Evolutionary conservation across 1,140 invertebrate genomes (phyloP).

Genomic region (Drosophila bocki): DNA sequence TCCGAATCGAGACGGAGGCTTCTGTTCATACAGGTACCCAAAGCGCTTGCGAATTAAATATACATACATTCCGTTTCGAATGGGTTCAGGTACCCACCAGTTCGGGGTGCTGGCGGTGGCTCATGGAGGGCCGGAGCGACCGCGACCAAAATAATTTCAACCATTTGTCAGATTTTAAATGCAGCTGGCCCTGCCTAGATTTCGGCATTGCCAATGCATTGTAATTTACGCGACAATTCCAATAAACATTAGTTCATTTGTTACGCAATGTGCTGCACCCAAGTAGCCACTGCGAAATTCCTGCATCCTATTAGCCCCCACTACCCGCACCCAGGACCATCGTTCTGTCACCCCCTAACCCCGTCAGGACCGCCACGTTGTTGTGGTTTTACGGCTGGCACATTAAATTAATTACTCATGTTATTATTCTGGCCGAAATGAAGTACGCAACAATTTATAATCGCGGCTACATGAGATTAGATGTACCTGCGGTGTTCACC

Average conservation of each 20-base stretch:
- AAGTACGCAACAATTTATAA: constrained; percentile 85
- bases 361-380: constrained; percentile 24
- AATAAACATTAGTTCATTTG: constrained; percentile 84
- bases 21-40: constrained; percentile 28
- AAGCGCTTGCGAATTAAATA: constrained; percentile 38
- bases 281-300: constrained; percentile 22
- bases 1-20: constrained; percentile 16
- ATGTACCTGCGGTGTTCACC: constrained; percentile 72
- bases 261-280: constrained; percentile 48
- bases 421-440: constrained; percentile 83
- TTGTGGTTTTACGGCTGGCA: constrained; percentile 70
- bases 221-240: constrained; percentile 82
- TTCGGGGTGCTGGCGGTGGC: background rate
- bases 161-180: constrained; percentile 76
- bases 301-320: constrained; percentile 1
- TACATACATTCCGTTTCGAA: constrained; percentile 44
- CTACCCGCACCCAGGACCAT: background rate
- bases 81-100: constrained; percentile 15
- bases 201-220: constrained; percentile 62
- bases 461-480: constrained; percentile 81
- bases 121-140: constrained; percentile 7
- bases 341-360: background rate
- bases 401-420: constrained; percentile 85
- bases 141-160: constrained; percentile 76
- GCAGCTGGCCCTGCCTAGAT: constrained; percentile 63